Base-by-base conservation (phyloP, 2,113 vertebrate genomes). In the Rhinogobius similis region DNA sequence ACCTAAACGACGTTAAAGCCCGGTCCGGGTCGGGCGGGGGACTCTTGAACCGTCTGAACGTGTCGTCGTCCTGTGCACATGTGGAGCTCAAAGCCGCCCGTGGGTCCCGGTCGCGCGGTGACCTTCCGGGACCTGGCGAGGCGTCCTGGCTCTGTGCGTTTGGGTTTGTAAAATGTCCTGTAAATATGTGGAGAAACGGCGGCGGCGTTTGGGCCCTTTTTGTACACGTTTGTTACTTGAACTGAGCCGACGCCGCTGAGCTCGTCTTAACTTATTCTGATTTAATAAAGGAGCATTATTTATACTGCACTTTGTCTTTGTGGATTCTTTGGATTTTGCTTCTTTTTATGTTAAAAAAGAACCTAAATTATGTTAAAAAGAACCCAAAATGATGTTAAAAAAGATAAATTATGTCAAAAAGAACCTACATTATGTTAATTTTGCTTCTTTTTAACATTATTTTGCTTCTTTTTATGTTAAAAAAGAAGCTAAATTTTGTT, bases 211-310 rank as follows among this genome's bases (percentile, higher is more conserved):
- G 94, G 93, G 94, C 95, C 95, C 81, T 80, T 97, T 98, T 92
- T 96, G 32, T 27, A 96, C 94, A 89, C 87, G 95, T 98, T 99
- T 98, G 95, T 95, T 93, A 95, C 93, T 96, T 96, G 95, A 94
- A 96, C 74, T 20, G 88, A 87, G 86, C 92, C 59, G 81, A 92
- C 32, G 32, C 95, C 94, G 95, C 9, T 36, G 32, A 7, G 2
- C 5, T 94, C 93, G 95, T 97, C 95, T 97, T 98, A 98, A 98
- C 95, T 99, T 98, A 98, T 98, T 95, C 94, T 94, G 93, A 96
- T 94, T 94, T 92, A 98, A 98, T 98, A 98, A 98, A 98, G 94
- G 90, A 95, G 94, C 91, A 94, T 95, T 98, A 98, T 98, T 98
- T 98, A 98, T 88, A 52, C 23, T 4, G 16, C 43, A 46, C 18